These are phyloP conservation scores for Antechinus stuartii DNA, from an alignment of 2,113 vertebrate genomes.

Conservation along the genomic window DNA sequence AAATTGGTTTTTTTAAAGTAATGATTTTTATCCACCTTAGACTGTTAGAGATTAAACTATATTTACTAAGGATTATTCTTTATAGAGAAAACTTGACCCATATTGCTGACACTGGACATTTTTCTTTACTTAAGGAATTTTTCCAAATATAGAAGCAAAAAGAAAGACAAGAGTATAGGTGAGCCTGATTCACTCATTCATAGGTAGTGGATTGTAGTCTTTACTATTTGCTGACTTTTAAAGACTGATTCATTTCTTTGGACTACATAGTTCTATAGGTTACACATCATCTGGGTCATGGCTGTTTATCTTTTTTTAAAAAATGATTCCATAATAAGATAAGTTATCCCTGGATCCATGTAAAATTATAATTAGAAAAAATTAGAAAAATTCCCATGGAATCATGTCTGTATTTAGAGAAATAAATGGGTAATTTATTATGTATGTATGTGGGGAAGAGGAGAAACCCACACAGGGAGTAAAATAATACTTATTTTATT, in stretches of 20 bases:
- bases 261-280: background rate
- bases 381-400: background rate
- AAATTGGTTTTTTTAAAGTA: background rate
- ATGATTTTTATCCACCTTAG: background rate
- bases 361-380: background rate
- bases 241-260: background rate
- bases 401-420: background rate
- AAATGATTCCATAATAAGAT: too few relatives aligned
- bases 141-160: background rate
- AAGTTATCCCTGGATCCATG: too few relatives aligned
- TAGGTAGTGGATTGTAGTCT: background rate
- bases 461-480: background rate
- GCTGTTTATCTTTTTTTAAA: too few relatives aligned
- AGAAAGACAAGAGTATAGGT: background rate
- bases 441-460: background rate
- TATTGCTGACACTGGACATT: background rate
- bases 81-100: background rate
- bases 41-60: background rate
- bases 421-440: background rate
- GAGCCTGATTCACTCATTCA: background rate
- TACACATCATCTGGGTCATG: background rate
- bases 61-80: background rate
- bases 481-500: background rate
- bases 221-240: background rate
- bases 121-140: background rate